Evolutionary conservation across 1,140 invertebrate genomes (phyloP).

Genomic region (Mactra quadrangularis): DNA sequence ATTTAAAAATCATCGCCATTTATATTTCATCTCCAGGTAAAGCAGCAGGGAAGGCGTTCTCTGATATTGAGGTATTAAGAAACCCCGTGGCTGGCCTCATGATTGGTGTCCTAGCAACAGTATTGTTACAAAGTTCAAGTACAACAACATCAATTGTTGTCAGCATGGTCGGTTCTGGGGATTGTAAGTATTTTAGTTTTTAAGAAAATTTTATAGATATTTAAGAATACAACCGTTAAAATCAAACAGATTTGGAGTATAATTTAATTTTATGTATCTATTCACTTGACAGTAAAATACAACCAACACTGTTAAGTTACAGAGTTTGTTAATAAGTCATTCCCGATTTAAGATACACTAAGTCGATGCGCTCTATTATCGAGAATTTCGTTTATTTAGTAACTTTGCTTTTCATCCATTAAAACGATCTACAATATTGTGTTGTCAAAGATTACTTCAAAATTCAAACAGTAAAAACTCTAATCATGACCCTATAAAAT

Average conservation of each 20-base stretch:
- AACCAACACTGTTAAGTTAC: too few species aligned
- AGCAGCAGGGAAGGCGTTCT: conserved; percentile 83
- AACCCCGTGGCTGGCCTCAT: too few species aligned
- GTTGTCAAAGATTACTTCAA: too few species aligned
- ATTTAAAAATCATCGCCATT: background rate
- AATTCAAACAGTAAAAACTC: too few species aligned
- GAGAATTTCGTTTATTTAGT: too few species aligned
- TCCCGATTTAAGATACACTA: background rate
- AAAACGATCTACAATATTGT: too few species aligned
- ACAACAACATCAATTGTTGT: conserved; percentile 88
- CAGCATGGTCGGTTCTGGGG: conserved; percentile 86
- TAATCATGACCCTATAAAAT: too few species aligned
- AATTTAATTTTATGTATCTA: too few species aligned
- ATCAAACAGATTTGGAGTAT: background rate
- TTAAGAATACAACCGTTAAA: background rate
- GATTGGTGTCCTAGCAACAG: conserved; percentile 87
- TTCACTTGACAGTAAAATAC: too few species aligned
- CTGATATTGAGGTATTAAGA: conserved; percentile 83
- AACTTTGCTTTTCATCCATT: too few species aligned
- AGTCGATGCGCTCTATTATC: background rate
- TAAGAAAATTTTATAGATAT: too few species aligned
- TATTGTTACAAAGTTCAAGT: conserved; percentile 87
- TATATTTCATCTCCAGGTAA: conserved; percentile 57
- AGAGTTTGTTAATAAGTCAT: too few species aligned
- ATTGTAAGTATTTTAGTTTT: conserved; percentile 79